Evolutionary conservation across 1,140 invertebrate genomes (phyloP).

Genomic region (Neotoxoptera formosana): DNA sequence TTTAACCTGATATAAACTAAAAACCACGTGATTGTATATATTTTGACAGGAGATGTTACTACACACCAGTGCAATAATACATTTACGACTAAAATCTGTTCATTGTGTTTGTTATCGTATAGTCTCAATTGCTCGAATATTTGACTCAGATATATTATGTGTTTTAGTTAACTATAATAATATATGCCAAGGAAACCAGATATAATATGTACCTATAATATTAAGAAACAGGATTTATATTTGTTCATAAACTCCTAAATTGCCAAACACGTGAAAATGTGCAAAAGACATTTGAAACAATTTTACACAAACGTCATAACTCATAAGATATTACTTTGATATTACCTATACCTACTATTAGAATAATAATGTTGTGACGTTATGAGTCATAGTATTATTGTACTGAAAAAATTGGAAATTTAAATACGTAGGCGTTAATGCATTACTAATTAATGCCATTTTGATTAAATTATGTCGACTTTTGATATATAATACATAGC

Average conservation of each 20-base stretch:
- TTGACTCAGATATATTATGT: not conserved
- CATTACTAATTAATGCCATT: slow-evolving; percentile 21
- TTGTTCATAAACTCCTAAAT: not conserved
- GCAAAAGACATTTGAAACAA: not conserved
- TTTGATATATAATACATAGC: not conserved
- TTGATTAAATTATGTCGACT: not conserved
- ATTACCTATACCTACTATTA: not conserved
- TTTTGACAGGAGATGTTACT: not conserved
- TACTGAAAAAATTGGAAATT: not conserved
- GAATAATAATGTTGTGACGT: not conserved
- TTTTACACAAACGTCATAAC: not conserved
- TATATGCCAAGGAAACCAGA: not conserved
- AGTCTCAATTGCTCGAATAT: not conserved
- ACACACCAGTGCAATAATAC: not conserved
- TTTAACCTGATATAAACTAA: not conserved
- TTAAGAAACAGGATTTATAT: not conserved
- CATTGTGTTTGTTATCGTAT: not conserved
- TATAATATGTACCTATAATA: not conserved
- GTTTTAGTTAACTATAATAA: not conserved
- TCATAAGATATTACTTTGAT: not conserved
- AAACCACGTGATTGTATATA: not conserved
- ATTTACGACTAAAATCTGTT: not conserved
- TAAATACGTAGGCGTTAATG: slow-evolving; percentile 1
- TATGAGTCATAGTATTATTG: not conserved
- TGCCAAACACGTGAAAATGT: not conserved